phyloP scores from a whole-genome alignment of 1,140 invertebrate species.

The Trigoniulus corallinus region DNA sequence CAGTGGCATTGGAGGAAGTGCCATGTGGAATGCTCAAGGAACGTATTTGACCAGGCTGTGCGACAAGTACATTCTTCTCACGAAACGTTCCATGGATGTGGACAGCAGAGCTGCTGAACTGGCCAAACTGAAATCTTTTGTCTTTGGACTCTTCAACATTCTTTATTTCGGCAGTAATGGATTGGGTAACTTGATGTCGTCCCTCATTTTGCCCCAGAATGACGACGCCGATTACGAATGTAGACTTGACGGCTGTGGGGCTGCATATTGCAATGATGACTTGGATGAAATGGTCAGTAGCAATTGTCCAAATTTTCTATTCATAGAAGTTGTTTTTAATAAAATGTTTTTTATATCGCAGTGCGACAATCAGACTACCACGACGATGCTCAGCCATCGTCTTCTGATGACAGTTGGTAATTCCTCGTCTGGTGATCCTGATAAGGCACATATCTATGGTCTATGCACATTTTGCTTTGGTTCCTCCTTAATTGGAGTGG shows the following conservation, averaged over 20 bases:
- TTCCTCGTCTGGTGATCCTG: too few species aligned
- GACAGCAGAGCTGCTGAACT: too few species aligned
- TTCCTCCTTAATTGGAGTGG: neutral
- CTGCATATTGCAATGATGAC: neutral
- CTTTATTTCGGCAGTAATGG: neutral
- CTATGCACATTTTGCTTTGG: neutral
- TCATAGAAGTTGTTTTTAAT: neutral
- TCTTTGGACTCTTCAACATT: neutral
- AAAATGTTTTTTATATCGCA: too few species aligned
- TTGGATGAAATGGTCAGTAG: too few species aligned
- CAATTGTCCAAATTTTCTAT: too few species aligned
- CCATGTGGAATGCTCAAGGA: constrained; percentile 92
- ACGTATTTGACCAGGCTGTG: constrained; percentile 71
- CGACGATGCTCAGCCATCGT: too few species aligned
- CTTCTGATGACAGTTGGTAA: neutral
- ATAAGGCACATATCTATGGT: neutral
- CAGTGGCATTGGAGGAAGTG: constrained; percentile 68
- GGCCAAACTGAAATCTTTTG: neutral
- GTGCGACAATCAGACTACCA: neutral
- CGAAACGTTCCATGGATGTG: too few species aligned
- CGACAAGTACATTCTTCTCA: neutral
- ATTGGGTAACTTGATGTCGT: neutral
- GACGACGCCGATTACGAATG: neutral
- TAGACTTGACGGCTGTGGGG: neutral
- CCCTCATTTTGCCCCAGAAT: neutral